Evolutionary conservation across 2,797 vertebrate species (phyloP).

Genomic region (Phrynocephalus guinanensis): DNA sequence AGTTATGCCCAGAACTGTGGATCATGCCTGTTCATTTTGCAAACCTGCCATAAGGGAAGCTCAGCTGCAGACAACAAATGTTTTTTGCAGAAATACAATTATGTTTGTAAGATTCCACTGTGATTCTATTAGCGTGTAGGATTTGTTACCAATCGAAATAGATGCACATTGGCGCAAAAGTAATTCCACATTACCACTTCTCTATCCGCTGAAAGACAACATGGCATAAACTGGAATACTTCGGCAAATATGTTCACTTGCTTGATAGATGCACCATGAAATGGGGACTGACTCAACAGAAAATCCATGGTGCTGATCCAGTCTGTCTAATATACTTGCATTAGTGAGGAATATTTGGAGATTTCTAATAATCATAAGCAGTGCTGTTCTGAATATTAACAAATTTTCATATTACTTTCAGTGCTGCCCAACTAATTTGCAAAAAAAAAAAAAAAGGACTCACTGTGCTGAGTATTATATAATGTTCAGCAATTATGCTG

Average conservation of each 20-base stretch:
- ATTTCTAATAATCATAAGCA: neutral
- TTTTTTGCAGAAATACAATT: too few relatives aligned
- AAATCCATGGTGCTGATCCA: neutral
- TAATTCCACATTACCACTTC: neutral
- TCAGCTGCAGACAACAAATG: too few relatives aligned
- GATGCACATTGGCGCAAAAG: neutral
- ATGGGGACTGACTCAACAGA: neutral
- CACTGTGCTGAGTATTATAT: neutral
- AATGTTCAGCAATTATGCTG: too few relatives aligned
- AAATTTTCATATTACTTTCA: neutral
- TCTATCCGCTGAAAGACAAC: neutral
- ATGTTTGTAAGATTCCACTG: neutral
- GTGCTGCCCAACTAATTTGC: neutral
- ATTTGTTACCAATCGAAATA: neutral
- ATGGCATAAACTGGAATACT: neutral
- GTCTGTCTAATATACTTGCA: neutral
- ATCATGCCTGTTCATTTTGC: too few relatives aligned
- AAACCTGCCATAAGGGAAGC: too few relatives aligned
- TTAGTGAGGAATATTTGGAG: neutral
- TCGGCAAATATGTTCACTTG: neutral
- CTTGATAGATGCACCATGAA: neutral
- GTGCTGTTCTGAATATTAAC: neutral
- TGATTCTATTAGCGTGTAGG: neutral
- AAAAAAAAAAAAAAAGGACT: neutral
- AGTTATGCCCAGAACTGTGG: too few relatives aligned